Percentiles rank a stretch among this genome's conserved stretches.
Conservation (phyloP, 2,797 vertebrate species). For the Anas georgica region DNA sequence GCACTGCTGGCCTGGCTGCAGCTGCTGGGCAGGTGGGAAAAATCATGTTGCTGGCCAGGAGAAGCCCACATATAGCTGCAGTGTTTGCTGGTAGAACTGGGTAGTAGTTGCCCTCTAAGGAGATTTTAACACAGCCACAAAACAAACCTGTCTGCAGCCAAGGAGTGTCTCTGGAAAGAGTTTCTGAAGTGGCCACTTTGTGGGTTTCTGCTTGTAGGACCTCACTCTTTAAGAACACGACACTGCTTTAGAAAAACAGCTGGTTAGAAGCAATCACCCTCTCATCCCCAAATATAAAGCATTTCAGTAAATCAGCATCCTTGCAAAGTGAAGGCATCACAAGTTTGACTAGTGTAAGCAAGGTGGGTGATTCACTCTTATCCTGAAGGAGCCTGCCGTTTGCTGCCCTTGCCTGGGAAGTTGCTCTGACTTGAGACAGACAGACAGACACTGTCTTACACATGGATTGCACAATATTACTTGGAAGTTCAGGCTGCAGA, state of each 20-base stretch:
- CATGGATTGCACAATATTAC: not conserved
- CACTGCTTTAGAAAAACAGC: not conserved
- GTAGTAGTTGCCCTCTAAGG: not conserved
- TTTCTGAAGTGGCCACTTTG: not conserved
- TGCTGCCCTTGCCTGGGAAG: not conserved
- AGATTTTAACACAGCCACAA: not conserved
- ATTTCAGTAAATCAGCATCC: not conserved
- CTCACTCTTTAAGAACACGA: not conserved
- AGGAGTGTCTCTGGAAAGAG: not conserved
- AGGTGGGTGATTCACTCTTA: not conserved
- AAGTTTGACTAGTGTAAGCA: not conserved
- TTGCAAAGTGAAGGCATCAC: not conserved
- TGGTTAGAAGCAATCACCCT: not conserved
- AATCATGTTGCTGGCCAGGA: not conserved
- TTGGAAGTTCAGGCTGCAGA: accelerated
- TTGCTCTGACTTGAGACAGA: not conserved
- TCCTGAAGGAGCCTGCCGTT: not conserved
- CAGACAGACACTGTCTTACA: not conserved
- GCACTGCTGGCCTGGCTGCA: not conserved
- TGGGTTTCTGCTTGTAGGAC: not conserved
- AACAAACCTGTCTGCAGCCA: not conserved
- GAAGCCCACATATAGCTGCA: accelerated
- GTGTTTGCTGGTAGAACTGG: not conserved
- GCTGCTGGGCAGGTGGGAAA: not conserved
- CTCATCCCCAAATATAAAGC: not conserved